Conservation (phyloP, 2,888 invertebrate genomes). For the Nebria salina region DNA sequence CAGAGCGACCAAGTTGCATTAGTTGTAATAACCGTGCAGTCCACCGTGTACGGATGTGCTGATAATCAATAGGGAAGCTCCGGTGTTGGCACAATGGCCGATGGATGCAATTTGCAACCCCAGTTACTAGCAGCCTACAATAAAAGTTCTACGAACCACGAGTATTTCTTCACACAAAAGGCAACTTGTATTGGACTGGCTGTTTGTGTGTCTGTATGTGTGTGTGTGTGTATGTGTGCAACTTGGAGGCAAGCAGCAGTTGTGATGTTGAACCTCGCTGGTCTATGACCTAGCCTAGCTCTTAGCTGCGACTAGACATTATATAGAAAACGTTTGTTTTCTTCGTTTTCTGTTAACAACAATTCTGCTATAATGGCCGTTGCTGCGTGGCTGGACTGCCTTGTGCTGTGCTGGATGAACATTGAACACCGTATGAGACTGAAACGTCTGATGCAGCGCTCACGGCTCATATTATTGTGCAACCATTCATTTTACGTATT, state of each 20-base stretch:
- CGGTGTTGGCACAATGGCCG: neutral
- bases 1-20: neutral
- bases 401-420: neutral
- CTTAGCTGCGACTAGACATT: neutral
- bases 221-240: neutral
- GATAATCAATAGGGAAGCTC: neutral
- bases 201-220: neutral
- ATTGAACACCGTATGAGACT: neutral
- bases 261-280: neutral
- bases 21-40: neutral
- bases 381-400: conserved; percentile 9
- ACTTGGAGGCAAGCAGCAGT: too few relatives aligned
- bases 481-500: too few relatives aligned
- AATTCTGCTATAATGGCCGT: neutral
- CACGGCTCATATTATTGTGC: neutral
- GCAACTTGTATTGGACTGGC: neutral
- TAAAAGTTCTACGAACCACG: neutral
- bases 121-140: neutral
- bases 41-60: neutral
- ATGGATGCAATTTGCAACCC: neutral
- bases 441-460: neutral
- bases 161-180: neutral
- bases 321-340: neutral
- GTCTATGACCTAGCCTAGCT: neutral
- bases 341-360: neutral